Conservation (phyloP, 2,888 invertebrate species). For the Corbicula japonica region DNA sequence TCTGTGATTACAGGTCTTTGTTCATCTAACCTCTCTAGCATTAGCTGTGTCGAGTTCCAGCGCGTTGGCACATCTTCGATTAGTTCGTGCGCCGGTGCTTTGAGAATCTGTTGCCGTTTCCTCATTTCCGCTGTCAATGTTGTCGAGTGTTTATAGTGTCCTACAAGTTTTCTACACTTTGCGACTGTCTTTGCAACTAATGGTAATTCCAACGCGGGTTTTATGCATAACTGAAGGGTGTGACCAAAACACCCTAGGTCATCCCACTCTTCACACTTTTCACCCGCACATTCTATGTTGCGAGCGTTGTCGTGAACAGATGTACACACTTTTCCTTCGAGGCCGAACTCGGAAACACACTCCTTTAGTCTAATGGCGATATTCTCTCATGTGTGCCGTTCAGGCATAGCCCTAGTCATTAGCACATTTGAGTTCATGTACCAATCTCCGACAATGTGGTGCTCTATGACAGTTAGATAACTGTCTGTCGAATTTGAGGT, state of each 20-base stretch:
- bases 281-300: constrained; percentile 38
- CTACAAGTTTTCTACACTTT: constrained; percentile 36
- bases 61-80: constrained; percentile 31
- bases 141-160: constrained; percentile 53
- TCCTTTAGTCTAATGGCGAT: constrained; percentile 1
- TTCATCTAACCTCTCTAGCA: constrained; percentile 36
- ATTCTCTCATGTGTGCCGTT: constrained; percentile 19
- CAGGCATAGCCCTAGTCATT: constrained; percentile 24
- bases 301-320: too few species aligned
- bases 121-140: constrained; percentile 34
- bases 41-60: constrained; percentile 40
- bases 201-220: constrained; percentile 36
- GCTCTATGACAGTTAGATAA: too few species aligned
- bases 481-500: too few species aligned
- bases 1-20: constrained; percentile 37
- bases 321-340: constrained; percentile 39
- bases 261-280: constrained; percentile 28
- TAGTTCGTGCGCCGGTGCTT: constrained; percentile 29
- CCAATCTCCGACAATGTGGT: constrained; percentile 13
- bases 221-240: constrained; percentile 46
- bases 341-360: too few species aligned
- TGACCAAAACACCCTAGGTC: too few species aligned
- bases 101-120: constrained; percentile 18
- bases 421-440: constrained; percentile 14
- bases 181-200: constrained; percentile 11